These are phyloP conservation scores for Cinclus mexicanus DNA, from an alignment of 2,113 vertebrate genomes.

Conservation along the genomic window DNA sequence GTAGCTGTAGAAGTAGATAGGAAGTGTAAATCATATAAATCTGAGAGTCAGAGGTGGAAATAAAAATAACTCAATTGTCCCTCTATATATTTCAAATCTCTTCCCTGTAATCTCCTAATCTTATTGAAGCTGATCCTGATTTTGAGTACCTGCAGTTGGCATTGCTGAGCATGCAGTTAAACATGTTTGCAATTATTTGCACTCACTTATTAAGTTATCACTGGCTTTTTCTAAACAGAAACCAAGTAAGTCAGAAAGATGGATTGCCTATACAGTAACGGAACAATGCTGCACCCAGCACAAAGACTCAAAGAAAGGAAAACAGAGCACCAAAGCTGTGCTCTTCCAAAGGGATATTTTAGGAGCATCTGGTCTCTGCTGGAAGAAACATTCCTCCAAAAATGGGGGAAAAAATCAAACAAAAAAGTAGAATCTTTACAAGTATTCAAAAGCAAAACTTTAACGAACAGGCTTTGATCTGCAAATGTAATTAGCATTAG, in stretches of 20 bases:
- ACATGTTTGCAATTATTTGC: background rate
- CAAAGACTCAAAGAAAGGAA: background rate
- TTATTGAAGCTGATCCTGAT: background rate
- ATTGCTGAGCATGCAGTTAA: background rate
- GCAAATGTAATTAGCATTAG: conserved; percentile 80
- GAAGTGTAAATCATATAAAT: background rate
- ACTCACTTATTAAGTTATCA: background rate
- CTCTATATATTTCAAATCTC: background rate
- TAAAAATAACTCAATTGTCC: background rate
- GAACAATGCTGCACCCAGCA: background rate
- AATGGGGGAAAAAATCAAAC: background rate
- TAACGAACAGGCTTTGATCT: conserved; percentile 75
- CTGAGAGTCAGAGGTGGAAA: background rate
- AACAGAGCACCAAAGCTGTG: background rate
- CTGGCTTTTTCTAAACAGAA: background rate
- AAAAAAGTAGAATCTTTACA: conserved; percentile 67
- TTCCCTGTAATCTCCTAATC: background rate
- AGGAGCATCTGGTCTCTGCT: background rate
- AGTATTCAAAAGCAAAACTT: conserved; percentile 77
- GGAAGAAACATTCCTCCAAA: conserved; percentile 12
- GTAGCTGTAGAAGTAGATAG: background rate
- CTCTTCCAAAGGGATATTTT: background rate
- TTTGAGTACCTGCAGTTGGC: background rate
- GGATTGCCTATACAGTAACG: background rate
- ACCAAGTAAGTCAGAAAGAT: background rate